Evolutionary conservation across 2,113 vertebrate genomes (phyloP).

Genomic region (Austrofundulus limnaeus): DNA sequence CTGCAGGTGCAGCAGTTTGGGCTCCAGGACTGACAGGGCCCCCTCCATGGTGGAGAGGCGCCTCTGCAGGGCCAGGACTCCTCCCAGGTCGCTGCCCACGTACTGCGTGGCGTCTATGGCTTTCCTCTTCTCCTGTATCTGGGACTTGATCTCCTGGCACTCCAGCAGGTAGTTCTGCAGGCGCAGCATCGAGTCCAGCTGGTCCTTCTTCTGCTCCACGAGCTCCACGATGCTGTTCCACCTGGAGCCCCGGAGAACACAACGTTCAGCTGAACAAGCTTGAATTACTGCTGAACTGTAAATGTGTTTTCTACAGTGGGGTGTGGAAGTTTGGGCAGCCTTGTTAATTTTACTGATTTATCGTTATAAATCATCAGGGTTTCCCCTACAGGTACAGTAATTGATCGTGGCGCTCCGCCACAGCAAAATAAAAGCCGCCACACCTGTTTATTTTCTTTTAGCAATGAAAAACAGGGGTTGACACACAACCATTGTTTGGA

Average conservation of each 20-base stretch:
- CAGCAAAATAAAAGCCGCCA: no score
- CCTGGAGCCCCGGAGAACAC: constrained; percentile 63
- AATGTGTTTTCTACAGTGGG: no score
- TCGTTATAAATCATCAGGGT: no score
- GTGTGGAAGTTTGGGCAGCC: no score
- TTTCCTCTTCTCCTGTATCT: constrained; percentile 88
- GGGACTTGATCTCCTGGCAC: constrained; percentile 87
- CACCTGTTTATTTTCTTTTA: no score
- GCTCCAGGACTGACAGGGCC: constrained; percentile 86
- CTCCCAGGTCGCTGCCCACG: constrained; percentile 83
- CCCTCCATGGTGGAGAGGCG: constrained; percentile 92
- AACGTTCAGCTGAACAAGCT: neutral
- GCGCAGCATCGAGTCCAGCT: constrained; percentile 83
- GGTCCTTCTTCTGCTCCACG: constrained; percentile 88
- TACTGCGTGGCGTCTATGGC: constrained; percentile 87
- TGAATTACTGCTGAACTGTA: no score
- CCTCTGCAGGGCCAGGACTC: constrained; percentile 85
- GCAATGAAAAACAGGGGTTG: no score
- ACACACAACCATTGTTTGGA: no score
- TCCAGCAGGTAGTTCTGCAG: constrained; percentile 96
- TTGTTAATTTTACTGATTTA: no score
- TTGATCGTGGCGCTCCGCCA: no score
- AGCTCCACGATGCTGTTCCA: constrained; percentile 96
- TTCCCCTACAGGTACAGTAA: no score
- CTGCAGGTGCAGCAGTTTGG: constrained; percentile 86